Evolutionary conservation across 2,888 invertebrate genomes (phyloP), one percentile per base, ranked within the genome.

Genomic region (Norana najaformis): DNA sequence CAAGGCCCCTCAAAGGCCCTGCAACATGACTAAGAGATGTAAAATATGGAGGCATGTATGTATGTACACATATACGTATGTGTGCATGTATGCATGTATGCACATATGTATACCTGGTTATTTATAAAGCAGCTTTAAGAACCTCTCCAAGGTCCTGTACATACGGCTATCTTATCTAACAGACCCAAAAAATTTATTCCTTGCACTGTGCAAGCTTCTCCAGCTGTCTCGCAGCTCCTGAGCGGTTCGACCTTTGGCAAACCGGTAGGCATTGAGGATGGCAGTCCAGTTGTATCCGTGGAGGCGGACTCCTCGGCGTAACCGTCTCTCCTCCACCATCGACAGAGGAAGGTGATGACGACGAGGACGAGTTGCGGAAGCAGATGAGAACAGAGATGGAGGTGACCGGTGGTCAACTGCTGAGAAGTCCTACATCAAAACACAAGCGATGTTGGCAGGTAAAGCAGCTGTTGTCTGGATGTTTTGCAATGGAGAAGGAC

Each of bases 301-400:
- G 41, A 90, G 91, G 37, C 91, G 92, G 6, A 94, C 93, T 13
- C 94, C 94, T 89, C 93, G 88, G 39, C 92, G 91, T 39, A 94
- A 91, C 85, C 94, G 91, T 82, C 94, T 91, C 85, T 94, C 93
- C 90, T 94, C 94, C 92, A 93, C 94, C 93, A 94, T 93, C 35
- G 94, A 94, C 90, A 94, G 93, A 18, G 90, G 90, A 47, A 23
- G 41, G 89, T 47, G 47, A 35, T 14, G 89, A 35, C 35, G 41
- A 35, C 35, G 37, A 20, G 18, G 14, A 20, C 18, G 35, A 35
- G 34, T 35, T 34, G 35, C 34, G 6, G 89, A 37, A 23, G 89
- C 20, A 53, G 35, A 36, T 14, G 85, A 85, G 69, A n/a, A 69
- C 69, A 69, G 69, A 69, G 69, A 69, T 69, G 69, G 69, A 85